Percentiles rank a stretch among this genome's conserved stretches.
These are phyloP conservation scores for Ligdia adustata DNA, from an alignment of 2,888 invertebrate genomes.

Conservation along the genomic window DNA sequence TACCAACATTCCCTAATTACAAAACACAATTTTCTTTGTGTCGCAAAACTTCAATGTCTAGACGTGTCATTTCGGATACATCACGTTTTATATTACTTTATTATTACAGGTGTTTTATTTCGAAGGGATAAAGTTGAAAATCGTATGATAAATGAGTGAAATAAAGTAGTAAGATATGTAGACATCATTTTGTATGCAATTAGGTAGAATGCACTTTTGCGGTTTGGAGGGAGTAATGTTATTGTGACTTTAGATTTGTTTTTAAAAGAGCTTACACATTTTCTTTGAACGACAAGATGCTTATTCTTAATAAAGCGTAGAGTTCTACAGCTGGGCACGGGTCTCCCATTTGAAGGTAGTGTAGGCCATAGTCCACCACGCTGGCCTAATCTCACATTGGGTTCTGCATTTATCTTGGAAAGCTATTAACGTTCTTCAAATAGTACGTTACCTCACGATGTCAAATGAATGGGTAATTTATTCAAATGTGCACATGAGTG, in stretches of 20 bases:
- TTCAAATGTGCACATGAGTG: too few species aligned
- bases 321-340: too few species aligned
- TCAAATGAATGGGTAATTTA: too few species aligned
- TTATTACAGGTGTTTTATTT: constrained; percentile 17
- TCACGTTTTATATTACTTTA: constrained; percentile 42
- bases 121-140: constrained; percentile 17
- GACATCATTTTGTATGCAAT: constrained; percentile 33
- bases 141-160: constrained; percentile 7
- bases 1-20: constrained; percentile 22
- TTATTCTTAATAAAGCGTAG: too few species aligned
- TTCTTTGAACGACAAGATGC: too few species aligned
- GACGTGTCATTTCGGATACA: constrained; percentile 32
- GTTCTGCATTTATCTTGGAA: too few species aligned
- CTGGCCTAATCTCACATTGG: too few species aligned
- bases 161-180: constrained; percentile 16
- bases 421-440: too few species aligned
- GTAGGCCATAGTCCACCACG: too few species aligned
- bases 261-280: constrained; percentile 7
- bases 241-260: constrained; percentile 17
- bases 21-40: constrained; percentile 38
- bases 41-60: constrained; percentile 38
- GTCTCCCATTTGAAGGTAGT: too few species aligned
- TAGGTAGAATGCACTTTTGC: constrained; percentile 37
- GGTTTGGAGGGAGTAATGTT: constrained; percentile 30
- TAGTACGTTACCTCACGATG: too few species aligned